Evolutionary conservation across 2,888 invertebrate species (phyloP).

Genomic region (Parapristionchus giblindavisi): DNA sequence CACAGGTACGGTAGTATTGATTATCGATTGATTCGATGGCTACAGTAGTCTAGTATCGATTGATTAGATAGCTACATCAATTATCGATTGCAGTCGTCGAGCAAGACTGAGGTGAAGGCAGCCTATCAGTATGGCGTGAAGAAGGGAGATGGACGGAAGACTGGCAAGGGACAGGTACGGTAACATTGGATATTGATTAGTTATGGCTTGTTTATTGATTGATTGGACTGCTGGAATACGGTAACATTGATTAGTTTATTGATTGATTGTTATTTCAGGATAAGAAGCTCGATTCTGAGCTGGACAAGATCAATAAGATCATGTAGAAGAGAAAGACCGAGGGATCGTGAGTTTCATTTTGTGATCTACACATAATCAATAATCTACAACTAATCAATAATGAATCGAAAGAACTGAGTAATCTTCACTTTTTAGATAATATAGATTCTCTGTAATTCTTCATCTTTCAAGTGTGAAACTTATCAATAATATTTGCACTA

Average conservation of each 20-base stretch:
- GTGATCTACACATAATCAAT: too few relatives aligned
- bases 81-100: conserved; percentile 19
- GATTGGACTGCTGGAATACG: background rate
- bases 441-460: too few relatives aligned
- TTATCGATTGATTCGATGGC: too few relatives aligned
- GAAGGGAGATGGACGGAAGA: conserved; percentile 91
- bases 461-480: too few relatives aligned
- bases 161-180: conserved; percentile 80
- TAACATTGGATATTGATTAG: background rate
- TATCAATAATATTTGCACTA: too few relatives aligned
- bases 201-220: background rate
- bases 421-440: too few relatives aligned
- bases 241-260: background rate
- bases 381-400: too few relatives aligned
- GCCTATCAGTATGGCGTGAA: conserved; percentile 99
- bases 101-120: conserved; percentile 74
- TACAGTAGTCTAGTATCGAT: background rate
- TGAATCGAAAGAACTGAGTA: too few relatives aligned
- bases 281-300: conserved; percentile 92
- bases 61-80: background rate
- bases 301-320: conserved; percentile 84
- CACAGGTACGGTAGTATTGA: conserved; percentile 36
- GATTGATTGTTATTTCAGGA: conserved; percentile 77
- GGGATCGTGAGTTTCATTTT: too few relatives aligned
- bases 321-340: conserved; percentile 59